Evolutionary conservation across 2,797 vertebrate genomes (phyloP).

Genomic region (Borostomias antarcticus): DNA sequence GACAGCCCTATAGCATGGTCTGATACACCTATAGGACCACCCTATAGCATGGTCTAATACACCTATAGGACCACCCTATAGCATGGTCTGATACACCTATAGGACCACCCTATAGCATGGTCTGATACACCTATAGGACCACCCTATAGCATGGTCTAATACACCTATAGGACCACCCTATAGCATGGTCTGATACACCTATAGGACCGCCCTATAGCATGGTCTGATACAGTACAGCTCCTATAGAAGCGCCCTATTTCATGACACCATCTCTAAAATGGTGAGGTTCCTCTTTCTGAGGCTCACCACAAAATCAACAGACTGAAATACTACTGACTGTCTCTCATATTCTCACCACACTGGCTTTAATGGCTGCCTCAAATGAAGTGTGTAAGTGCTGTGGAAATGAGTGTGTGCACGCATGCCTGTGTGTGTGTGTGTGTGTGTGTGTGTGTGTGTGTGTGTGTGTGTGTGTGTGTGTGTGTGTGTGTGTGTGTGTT

Average conservation of each 20-base stretch:
- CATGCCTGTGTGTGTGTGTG: slow-evolving; percentile 2
- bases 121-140: too few relatives aligned
- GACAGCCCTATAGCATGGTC: too few relatives aligned
- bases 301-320: slow-evolving; percentile 34
- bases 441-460: not conserved
- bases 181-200: too few relatives aligned
- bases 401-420: slow-evolving; percentile 1
- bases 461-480: slow-evolving; percentile 12
- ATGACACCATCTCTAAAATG: too few relatives aligned
- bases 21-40: too few relatives aligned
- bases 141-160: too few relatives aligned
- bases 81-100: too few relatives aligned
- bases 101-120: too few relatives aligned
- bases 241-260: not conserved
- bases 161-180: too few relatives aligned
- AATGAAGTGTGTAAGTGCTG: slow-evolving; percentile 30
- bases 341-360: slow-evolving; percentile 21
- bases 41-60: too few relatives aligned
- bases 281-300: slow-evolving; percentile 6
- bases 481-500: slow-evolving; percentile 8
- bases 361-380: slow-evolving; percentile 23
- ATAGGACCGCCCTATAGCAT: not conserved
- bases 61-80: too few relatives aligned
- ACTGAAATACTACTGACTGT: slow-evolving; percentile 39
- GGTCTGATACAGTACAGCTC: too few relatives aligned